A percentile compares a stretch with the other conserved stretches of the same genome.
These are phyloP conservation scores for Heliothis subflexa DNA, from an alignment of 1,140 invertebrate species.

Conservation along the genomic window DNA sequence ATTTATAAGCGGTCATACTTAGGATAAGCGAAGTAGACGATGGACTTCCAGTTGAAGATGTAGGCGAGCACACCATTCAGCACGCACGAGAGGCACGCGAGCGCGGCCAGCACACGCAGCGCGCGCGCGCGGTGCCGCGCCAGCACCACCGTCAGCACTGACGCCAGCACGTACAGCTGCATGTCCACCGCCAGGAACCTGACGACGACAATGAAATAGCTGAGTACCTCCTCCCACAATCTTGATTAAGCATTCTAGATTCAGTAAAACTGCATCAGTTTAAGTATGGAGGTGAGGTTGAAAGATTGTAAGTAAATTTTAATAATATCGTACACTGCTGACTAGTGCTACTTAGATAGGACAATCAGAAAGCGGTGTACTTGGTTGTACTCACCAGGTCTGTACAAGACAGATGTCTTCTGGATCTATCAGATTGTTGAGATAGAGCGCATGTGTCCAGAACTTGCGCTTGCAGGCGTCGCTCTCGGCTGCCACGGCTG, in stretches of 20 bases:
- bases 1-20: slow-evolving; percentile 23
- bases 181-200: slow-evolving; percentile 57
- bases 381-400: slow-evolving; percentile 72
- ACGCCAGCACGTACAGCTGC: slow-evolving; percentile 51
- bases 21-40: slow-evolving; percentile 50
- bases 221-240: not conserved
- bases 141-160: slow-evolving; percentile 44
- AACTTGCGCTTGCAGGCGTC: slow-evolving; percentile 87
- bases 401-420: slow-evolving; percentile 66
- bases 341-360: no score
- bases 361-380: no score
- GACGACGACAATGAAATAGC: not conserved
- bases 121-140: not conserved
- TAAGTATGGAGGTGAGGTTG: no score
- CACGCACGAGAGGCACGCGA: slow-evolving; percentile 23
- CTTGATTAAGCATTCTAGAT: no score
- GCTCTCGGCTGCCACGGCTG: slow-evolving; percentile 69
- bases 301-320: no score
- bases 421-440: slow-evolving; percentile 86
- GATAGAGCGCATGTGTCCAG: slow-evolving; percentile 89
- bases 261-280: no score
- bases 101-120: slow-evolving; percentile 30
- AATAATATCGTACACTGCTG: no score
- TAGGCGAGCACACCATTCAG: slow-evolving; percentile 49
- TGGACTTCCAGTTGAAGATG: slow-evolving; percentile 47